phyloP scores from a whole-genome alignment of 2,888 invertebrate species.

The Notodonta dromedarius region DNA sequence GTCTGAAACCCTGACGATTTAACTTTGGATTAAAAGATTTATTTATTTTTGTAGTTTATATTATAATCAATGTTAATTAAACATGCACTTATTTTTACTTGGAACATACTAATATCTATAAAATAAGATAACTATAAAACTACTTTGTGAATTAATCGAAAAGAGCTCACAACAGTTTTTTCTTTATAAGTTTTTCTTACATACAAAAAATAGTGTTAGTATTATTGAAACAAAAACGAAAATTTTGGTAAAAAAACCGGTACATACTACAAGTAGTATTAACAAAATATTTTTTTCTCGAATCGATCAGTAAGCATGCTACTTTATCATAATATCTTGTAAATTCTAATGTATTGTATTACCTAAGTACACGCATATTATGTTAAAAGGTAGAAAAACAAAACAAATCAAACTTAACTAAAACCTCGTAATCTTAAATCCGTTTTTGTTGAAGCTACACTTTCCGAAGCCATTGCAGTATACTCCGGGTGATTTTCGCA shows the following conservation, averaged over 20 bases:
- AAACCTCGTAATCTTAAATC: conserved; percentile 40
- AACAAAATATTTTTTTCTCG: too few relatives aligned
- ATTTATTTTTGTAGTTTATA: neutral
- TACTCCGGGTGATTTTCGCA: conserved; percentile 32
- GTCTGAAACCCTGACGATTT: too few relatives aligned
- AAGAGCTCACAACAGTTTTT: too few relatives aligned
- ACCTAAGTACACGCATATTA: too few relatives aligned
- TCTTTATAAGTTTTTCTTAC: too few relatives aligned
- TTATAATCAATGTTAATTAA: neutral
- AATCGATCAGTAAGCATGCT: too few relatives aligned
- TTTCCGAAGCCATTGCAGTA: conserved; percentile 60
- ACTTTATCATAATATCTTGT: too few relatives aligned
- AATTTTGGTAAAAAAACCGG: too few relatives aligned
- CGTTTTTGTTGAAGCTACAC: conserved; percentile 52
- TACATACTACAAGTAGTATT: too few relatives aligned
- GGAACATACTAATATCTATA: neutral
- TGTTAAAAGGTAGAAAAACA: neutral
- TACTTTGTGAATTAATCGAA: too few relatives aligned
- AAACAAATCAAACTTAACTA: conserved; percentile 33
- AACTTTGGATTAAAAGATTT: neutral
- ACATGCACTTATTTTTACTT: neutral
- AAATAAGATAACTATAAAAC: neutral
- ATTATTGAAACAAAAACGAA: too few relatives aligned
- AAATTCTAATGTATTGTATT: neutral
- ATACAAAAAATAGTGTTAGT: too few relatives aligned